Evolutionary conservation across 2,113 vertebrate genomes (phyloP).

Genomic region (Tragelaphus scriptus): DNA sequence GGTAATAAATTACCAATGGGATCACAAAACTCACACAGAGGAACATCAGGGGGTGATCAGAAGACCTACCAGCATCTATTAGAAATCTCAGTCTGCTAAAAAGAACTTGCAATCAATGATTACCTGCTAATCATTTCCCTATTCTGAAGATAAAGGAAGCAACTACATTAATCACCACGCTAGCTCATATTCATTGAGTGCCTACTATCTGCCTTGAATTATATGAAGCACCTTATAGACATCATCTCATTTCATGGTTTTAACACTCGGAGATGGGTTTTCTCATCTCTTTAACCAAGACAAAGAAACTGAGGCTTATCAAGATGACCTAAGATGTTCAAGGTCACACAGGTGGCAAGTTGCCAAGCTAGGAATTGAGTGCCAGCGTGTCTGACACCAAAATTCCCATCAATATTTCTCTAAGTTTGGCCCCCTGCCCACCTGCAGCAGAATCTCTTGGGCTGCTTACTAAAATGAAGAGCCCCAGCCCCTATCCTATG

Average conservation of each 20-base stretch:
- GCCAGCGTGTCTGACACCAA: neutral
- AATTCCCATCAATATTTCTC: neutral
- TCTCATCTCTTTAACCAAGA: slow-evolving; percentile 4
- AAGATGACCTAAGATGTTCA: neutral
- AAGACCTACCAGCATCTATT: neutral
- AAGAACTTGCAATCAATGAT: neutral
- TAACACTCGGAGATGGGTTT: neutral
- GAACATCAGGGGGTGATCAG: neutral
- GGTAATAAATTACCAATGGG: neutral
- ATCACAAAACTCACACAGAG: neutral
- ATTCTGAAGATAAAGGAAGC: slow-evolving; percentile 13
- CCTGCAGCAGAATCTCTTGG: neutral
- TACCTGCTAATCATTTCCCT: neutral
- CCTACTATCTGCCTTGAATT: neutral
- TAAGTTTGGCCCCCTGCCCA: neutral
- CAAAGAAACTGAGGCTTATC: neutral
- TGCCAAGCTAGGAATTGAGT: neutral
- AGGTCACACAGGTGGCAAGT: neutral
- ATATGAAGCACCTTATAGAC: neutral
- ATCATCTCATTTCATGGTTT: neutral
- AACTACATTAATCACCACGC: neutral
- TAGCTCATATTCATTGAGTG: neutral
- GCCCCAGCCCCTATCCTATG: neutral
- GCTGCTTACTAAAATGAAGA: neutral
- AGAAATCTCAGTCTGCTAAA: neutral